These are phyloP conservation scores for Lipophrys pholis DNA, from an alignment of 2,113 vertebrate genomes.

Conservation along the genomic window DNA sequence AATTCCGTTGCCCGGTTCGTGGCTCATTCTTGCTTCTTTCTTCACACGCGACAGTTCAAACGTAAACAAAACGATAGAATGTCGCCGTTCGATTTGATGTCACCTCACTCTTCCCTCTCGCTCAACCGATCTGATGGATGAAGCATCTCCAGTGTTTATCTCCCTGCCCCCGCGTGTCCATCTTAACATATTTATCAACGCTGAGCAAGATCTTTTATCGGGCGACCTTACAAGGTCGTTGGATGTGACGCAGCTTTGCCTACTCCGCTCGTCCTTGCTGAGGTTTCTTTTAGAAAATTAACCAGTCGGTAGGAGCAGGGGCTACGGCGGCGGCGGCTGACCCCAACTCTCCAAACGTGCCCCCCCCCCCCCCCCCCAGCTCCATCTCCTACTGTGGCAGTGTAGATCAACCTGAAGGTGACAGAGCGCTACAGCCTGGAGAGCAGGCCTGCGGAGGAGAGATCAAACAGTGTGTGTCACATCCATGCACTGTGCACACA, in stretches of 20 bases:
- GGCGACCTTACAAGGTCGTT: constrained; percentile 35
- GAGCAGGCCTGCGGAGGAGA: constrained; percentile 29
- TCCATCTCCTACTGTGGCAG: not conserved
- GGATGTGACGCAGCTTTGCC: constrained; percentile 7
- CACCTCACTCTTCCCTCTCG: too few species aligned
- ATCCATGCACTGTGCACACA: constrained; percentile 25
- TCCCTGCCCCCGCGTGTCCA: not conserved
- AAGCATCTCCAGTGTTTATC: constrained; percentile 19
- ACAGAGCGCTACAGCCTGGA: constrained; percentile 18
- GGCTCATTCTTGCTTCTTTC: too few species aligned
- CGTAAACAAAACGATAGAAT: too few species aligned
- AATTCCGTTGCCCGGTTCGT: too few species aligned
- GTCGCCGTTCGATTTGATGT: too few species aligned
- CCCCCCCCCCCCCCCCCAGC: not conserved
- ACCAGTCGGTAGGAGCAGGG: not conserved
- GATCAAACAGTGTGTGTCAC: constrained; percentile 33
- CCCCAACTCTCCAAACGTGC: not conserved
- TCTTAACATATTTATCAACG: constrained; percentile 2
- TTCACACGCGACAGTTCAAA: too few species aligned
- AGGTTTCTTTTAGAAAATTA: not conserved
- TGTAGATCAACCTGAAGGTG: constrained; percentile 54
- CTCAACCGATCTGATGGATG: too few species aligned
- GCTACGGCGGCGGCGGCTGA: not conserved
- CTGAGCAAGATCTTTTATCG: not conserved
- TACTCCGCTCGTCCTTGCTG: constrained; percentile 13